Base-by-base conservation (phyloP, 2,113 vertebrate genomes). In the Rhizomys pruinosus region DNA sequence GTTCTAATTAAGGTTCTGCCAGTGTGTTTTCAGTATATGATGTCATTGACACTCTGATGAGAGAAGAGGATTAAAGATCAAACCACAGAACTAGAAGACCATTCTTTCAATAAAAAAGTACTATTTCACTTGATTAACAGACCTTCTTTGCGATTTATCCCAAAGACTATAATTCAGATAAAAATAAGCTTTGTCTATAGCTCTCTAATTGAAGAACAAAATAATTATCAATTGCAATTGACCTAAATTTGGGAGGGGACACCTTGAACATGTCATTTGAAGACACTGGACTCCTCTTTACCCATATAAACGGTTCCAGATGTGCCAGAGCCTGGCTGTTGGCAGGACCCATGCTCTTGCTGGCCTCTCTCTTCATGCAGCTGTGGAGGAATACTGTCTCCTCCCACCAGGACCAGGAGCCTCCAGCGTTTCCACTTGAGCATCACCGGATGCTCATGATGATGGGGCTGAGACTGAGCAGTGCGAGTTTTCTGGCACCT, bases 361-460 rank as follows among this genome's bases (percentile, higher is more conserved):
- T n/a, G n/a, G n/a, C n/a, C n/a, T n/a, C n/a, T n/a, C n/a, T n/a
- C n/a, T 27, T 34, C 29, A 52, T 52, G 11, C 47, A 6, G 11
- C 11, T 7, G 47, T 52, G 47, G 47, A 61, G 11, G 29, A 66
- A 19, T 7, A 3, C 2, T 2, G 19, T 5, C 3, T 23, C 19
- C 47, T 42, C 64, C 64, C 64, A 37, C 42, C 2, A 2, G 17
- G n/a, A n/a, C n/a, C n/a, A n/a, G n/a, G n/a, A n/a, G n/a, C n/a
- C n/a, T n/a, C n/a, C n/a, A n/a, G n/a, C n/a, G n/a, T 52, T 39
- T 47, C 82, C 27, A 27, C n/a, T 39, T n/a, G n/a, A n/a, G n/a
- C n/a, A n/a, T n/a, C n/a, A 37, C 7, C 25, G 64, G 8, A 3
- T 5, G 3, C 39, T 4, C 4, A 1, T 0, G 32, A 69, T 6